Percentiles rank a stretch among this genome's conserved stretches.
phyloP scores from a whole-genome alignment of 2,113 vertebrate species.

The Lampris megalopsis region DNA sequence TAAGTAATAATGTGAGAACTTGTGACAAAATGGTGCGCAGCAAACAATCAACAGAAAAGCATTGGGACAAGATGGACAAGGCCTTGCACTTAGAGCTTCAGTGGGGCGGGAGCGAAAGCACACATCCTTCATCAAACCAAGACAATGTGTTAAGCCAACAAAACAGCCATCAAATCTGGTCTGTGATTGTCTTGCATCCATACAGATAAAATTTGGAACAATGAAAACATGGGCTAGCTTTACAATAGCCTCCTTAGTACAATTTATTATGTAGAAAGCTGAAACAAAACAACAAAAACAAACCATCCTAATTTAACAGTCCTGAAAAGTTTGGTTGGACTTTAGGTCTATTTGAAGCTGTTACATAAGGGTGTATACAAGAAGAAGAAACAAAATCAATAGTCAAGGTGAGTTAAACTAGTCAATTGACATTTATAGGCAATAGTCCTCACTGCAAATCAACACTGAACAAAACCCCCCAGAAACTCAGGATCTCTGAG shows the following conservation, averaged over 20 bases:
- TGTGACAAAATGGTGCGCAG: conserved; percentile 69
- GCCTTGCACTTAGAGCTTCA: conserved; percentile 69
- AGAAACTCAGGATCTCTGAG: conserved; percentile 25
- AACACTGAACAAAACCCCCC: conserved; percentile 36
- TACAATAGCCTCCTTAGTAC: conserved; percentile 46
- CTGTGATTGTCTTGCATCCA: conserved; percentile 80
- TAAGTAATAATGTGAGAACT: conserved; percentile 65
- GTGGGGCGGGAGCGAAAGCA: conserved; percentile 17
- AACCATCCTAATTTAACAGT: conserved; percentile 46
- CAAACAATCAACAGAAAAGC: conserved; percentile 69
- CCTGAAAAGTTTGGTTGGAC: conserved; percentile 37
- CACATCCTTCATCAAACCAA: conserved; percentile 65
- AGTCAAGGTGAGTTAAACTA: conserved; percentile 41
- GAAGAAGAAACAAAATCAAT: conserved; percentile 10
- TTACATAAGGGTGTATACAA: conserved; percentile 60
- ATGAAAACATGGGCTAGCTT: conserved; percentile 39
- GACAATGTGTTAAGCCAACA: conserved; percentile 67
- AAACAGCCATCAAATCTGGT: conserved; percentile 69
- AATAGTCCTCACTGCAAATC: conserved; percentile 39
- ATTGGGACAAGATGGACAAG: conserved; percentile 66
- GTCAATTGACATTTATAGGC: conserved; percentile 51
- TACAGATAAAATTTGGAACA: conserved; percentile 66
- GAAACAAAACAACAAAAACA: conserved; percentile 27
- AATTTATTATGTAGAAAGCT: conserved; percentile 64
- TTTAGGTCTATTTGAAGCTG: conserved; percentile 46